Base-by-base conservation (phyloP, 2,113 vertebrate genomes). In the Sarotherodon lohbergeri region DNA sequence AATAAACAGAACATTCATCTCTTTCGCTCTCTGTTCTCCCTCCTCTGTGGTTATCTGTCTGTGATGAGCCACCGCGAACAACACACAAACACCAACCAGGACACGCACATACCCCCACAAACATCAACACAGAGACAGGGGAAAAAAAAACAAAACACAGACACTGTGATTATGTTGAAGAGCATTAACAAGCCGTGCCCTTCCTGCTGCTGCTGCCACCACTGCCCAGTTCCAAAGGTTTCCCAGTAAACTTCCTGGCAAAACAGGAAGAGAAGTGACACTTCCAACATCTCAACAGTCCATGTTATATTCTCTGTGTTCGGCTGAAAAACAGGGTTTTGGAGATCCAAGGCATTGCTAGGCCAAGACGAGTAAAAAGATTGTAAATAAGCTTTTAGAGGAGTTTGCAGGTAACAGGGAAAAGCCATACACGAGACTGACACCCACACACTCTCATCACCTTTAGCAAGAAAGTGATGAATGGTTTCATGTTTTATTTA, bases 1-100 rank as follows among this genome's bases (percentile, higher is more conserved):
- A 94, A 96, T 96, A 96, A 96, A 96, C 89, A 96, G 95, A 96
- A 97, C 96, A 96, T 94, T 96, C 96, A 96, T 95, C 85, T 96
- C 96, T 96, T 96, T 96, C 29, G 95, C 96, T 93, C 93, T 96
- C 92, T 96, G 95, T 50, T 96, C 95, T 89, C 96, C 95, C 89
- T 96, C 95, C 91, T 96, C 95, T 92, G 94, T 95, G 87, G 95
- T 96, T 94, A 96, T 96, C 92, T 96, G 95, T 94, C 96, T 96
- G 96, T 73, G 80, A 95, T 91, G 88, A 90, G 83, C 85, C 91
- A 89, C 19, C 76, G 2, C 68, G 13, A 46, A 91, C 68, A 56
- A 88, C 79, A 91, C 71, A 84, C 81, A 84, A n/a, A 87, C 93
- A 93, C 41, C 41, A 88, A 92, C 54, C 55, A 17, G 83, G 32